Evolutionary conservation across 2,797 vertebrate species (phyloP), one percentile per base, ranked within the genome.

Genomic region (Sphenodon punctatus): DNA sequence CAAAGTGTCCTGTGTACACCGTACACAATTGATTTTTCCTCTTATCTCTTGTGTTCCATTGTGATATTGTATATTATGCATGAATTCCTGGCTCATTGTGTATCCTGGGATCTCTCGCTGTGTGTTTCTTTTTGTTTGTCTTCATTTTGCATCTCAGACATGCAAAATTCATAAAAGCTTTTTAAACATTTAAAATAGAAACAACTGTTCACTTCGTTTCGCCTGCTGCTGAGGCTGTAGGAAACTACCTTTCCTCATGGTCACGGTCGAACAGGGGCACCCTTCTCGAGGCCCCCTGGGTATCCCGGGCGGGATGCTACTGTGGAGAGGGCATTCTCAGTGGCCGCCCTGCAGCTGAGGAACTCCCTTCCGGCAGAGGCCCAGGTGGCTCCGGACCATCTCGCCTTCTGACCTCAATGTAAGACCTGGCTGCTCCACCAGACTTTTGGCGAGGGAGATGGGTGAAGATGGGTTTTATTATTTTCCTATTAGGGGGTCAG

Each of bases 111-210:
- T 84, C 60, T 88, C 90, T n/a, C n/a, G n/a, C n/a, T n/a, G n/a
- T 85, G 84, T 84, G 66, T 91, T 71, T 90, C 85, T 67, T 17
- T 2, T 48, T 93, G 86, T 89, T 92, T 93, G 82, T 78, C 85
- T 90, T 90, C 86, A 83, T 91, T 84, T 89, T 82, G 49, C 80
- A 60, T 83, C 68, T 80, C 87, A 80, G 89, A 87, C 84, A 89
- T 91, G 83, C 82, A 91, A 89, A 90, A 91, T 92, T 89, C 80
- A 90, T 89, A 86, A 80, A 85, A 70, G 58, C 42, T 89, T 77
- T 90, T 86, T 87, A 90, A 91, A 88, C 67, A 89, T 1, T 34
- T 63, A 25, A 15, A 67, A 81, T 91, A 89, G 23, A 41, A 58
- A 27, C 38, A 75, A 0, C 41, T 56, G 43, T 56, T 86, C 64